Conservation (phyloP, 2,888 invertebrate species). For the Alitta virens region DNA sequence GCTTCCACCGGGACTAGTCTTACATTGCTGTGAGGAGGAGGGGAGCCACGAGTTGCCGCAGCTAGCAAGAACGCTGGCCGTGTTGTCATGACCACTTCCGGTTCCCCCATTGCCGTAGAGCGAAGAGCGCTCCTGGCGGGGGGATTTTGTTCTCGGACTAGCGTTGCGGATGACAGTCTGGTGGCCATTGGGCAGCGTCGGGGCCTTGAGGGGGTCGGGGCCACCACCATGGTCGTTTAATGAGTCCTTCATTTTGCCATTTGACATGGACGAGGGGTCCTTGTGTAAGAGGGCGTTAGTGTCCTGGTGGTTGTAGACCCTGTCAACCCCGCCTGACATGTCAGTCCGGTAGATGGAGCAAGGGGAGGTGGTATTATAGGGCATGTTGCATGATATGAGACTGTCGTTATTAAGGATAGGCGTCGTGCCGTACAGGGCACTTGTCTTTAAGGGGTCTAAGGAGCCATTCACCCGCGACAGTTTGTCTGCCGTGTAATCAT, state of each 20-base stretch:
- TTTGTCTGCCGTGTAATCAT: constrained; percentile 31
- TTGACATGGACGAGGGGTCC: background rate
- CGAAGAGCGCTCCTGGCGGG: constrained; percentile 8
- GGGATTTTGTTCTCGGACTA: constrained; percentile 21
- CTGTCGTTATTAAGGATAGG: constrained; percentile 18
- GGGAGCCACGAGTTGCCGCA: constrained; percentile 8
- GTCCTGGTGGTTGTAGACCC: background rate
- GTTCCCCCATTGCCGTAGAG: background rate
- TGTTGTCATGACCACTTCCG: background rate
- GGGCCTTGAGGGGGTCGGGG: background rate
- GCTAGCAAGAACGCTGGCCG: constrained; percentile 12
- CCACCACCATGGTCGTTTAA: background rate
- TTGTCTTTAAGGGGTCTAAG: constrained; percentile 24
- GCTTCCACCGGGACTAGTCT: constrained; percentile 4
- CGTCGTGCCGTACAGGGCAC: constrained; percentile 16
- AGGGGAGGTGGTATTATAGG: constrained; percentile 18
- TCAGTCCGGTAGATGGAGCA: constrained; percentile 23
- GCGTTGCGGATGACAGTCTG: constrained; percentile 24
- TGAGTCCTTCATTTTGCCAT: background rate
- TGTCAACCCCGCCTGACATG: background rate
- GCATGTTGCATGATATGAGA: constrained; percentile 10
- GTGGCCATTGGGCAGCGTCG: constrained; percentile 15
- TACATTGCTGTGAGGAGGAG: constrained; percentile 1
- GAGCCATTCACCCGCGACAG: constrained; percentile 42
- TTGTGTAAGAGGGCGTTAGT: background rate